Evolutionary conservation across 2,797 vertebrate genomes (phyloP).

Genomic region (Pipistrellus kuhlii): DNA sequence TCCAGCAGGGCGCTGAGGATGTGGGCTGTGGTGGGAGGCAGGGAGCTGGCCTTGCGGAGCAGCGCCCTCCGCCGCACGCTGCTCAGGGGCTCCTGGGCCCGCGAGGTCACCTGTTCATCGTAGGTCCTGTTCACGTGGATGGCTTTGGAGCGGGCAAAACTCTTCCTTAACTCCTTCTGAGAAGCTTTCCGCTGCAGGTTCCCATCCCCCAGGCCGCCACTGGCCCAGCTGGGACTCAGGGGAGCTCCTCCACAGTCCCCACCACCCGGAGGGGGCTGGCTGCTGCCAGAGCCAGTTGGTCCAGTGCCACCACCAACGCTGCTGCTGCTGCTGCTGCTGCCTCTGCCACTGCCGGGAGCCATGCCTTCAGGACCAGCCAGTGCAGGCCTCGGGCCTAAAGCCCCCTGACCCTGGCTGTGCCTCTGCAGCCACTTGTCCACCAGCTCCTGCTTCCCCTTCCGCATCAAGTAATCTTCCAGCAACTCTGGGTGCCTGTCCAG

Average conservation of each 20-base stretch:
- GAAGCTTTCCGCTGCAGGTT: slow-evolving; percentile 93
- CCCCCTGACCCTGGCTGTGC: slow-evolving; percentile 77
- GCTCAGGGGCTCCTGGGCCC: slow-evolving; percentile 96
- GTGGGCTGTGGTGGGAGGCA: slow-evolving; percentile 97
- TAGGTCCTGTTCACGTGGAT: slow-evolving; percentile 97
- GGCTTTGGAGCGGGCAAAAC: slow-evolving; percentile 98
- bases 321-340: not conserved
- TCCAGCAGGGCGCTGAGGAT: slow-evolving; percentile 98
- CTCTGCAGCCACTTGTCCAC: slow-evolving; percentile 96
- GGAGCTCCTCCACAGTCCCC: slow-evolving; percentile 62
- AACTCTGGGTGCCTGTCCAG: slow-evolving; percentile 96
- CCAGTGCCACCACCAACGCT: slow-evolving; percentile 1
- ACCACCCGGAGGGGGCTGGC: slow-evolving; percentile 37
- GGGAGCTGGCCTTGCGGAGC: slow-evolving; percentile 97
- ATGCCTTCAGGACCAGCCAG: not conserved
- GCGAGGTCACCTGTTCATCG: slow-evolving; percentile 95
- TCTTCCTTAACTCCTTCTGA: slow-evolving; percentile 97
- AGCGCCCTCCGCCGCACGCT: slow-evolving; percentile 96
- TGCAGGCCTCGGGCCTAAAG: not conserved
- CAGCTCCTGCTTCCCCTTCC: slow-evolving; percentile 94
- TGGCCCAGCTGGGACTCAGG: slow-evolving; percentile 86
- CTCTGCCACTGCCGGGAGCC: not conserved
- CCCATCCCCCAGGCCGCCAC: slow-evolving; percentile 89
- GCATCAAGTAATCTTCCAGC: slow-evolving; percentile 94
- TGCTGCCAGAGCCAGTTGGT: slow-evolving; percentile 45